These are phyloP conservation scores for Mya arenaria DNA, from an alignment of 1,140 invertebrate genomes.

Conservation along the genomic window DNA sequence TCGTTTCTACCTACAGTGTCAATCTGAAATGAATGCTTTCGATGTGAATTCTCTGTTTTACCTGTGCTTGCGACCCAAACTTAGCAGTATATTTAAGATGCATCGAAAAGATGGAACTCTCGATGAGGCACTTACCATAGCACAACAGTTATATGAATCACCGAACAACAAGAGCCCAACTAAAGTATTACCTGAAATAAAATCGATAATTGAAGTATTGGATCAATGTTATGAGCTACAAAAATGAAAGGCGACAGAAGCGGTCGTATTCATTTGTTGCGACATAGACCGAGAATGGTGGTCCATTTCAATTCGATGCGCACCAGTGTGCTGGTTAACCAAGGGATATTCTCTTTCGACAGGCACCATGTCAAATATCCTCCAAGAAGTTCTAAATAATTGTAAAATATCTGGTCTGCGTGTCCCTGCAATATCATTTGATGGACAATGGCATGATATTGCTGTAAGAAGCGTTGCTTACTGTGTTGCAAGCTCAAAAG, in stretches of 20 bases:
- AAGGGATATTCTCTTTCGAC: conserved; percentile 39
- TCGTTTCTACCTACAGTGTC: conserved; percentile 41
- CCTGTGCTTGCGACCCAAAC: conserved; percentile 32
- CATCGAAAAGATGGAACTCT: conserved; percentile 7
- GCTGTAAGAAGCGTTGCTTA: conserved; percentile 25
- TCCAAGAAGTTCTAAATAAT: not conserved
- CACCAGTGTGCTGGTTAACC: conserved; percentile 20
- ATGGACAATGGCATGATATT: conserved; percentile 45
- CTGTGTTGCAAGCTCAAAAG: conserved; percentile 42
- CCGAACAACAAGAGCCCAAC: conserved; percentile 14
- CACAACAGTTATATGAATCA: not conserved
- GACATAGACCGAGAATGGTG: conserved; percentile 26
- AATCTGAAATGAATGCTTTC: conserved; percentile 45
- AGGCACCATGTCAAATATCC: not conserved
- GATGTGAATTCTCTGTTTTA: conserved; percentile 21
- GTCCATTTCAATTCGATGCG: not conserved
- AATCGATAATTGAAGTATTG: not conserved
- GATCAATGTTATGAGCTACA: conserved; percentile 16
- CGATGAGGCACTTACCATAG: conserved; percentile 6
- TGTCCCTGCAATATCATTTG: conserved; percentile 45
- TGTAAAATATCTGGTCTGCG: conserved; percentile 37
- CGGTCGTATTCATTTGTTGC: conserved; percentile 46
- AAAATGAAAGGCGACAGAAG: conserved; percentile 39
- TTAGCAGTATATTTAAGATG: not conserved
- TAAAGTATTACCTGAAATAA: not conserved